Evolutionary conservation across 2,113 vertebrate species (phyloP).

Genomic region (Pelecanus crispus): DNA sequence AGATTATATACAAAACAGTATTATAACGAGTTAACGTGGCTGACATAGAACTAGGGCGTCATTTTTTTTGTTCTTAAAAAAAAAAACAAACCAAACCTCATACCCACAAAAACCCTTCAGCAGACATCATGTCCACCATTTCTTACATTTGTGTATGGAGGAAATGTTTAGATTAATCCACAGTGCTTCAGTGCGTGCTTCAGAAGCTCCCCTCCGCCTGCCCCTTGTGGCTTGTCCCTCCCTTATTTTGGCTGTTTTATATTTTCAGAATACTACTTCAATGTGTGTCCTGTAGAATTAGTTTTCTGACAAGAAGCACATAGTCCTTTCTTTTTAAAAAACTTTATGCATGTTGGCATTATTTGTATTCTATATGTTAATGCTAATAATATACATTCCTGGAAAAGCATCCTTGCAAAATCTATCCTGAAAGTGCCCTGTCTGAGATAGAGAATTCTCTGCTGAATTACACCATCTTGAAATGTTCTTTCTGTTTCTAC

Average conservation of each 20-base stretch:
- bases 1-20: not conserved
- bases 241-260: not conserved
- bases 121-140: not conserved
- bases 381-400: not conserved
- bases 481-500: not conserved
- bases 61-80: not conserved
- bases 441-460: not conserved
- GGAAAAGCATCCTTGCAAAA: not conserved
- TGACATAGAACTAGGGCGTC: not conserved
- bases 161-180: not conserved
- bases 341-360: not conserved
- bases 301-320: not conserved
- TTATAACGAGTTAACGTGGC: not conserved
- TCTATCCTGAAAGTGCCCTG: not conserved
- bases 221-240: not conserved
- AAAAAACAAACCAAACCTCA: not conserved
- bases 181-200: not conserved
- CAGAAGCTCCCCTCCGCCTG: no score
- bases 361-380: not conserved
- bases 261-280: not conserved
- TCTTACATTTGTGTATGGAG: not conserved
- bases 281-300: not conserved
- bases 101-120: not conserved
- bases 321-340: not conserved
- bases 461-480: not conserved